Evolutionary conservation across 1,140 invertebrate species (phyloP).

Genomic region (Hormaphis cornu): DNA sequence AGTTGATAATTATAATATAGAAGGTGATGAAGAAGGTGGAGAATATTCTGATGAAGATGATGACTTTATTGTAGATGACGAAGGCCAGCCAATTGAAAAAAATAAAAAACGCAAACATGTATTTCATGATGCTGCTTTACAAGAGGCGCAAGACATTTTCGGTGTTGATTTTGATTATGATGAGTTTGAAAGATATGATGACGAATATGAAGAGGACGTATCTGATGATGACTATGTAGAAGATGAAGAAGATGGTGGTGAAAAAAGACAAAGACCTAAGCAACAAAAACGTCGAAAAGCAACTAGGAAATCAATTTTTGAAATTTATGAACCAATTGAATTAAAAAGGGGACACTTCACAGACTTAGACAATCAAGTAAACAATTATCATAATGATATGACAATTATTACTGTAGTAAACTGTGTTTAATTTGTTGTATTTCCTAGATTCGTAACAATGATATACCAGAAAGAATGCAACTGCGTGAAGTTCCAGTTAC

Average conservation of each 20-base stretch:
- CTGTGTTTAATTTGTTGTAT: neutral
- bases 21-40: constrained; percentile 60
- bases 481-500: constrained; percentile 77
- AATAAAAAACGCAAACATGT: constrained; percentile 79
- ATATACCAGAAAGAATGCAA: constrained; percentile 87
- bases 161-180: constrained; percentile 98
- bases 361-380: constrained; percentile 81
- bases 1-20: constrained; percentile 59
- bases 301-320: constrained; percentile 81
- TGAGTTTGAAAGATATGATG: constrained; percentile 83
- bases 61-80: constrained; percentile 96
- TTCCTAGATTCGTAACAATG: constrained; percentile 65
- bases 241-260: constrained; percentile 56
- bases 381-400: neutral
- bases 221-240: constrained; percentile 68
- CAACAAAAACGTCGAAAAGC: constrained; percentile 56
- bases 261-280: constrained; percentile 44
- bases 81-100: constrained; percentile 82
- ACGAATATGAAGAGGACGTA: constrained; percentile 73
- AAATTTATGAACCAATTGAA: constrained; percentile 95
- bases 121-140: constrained; percentile 82
- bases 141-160: constrained; percentile 99
- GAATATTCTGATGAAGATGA: constrained; percentile 75
- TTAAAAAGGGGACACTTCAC: constrained; percentile 93
- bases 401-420: neutral